Evolutionary conservation across 2,797 vertebrate species (phyloP), one percentile per base, ranked within the genome.

Genomic region (Euphonia xanthogaster): DNA sequence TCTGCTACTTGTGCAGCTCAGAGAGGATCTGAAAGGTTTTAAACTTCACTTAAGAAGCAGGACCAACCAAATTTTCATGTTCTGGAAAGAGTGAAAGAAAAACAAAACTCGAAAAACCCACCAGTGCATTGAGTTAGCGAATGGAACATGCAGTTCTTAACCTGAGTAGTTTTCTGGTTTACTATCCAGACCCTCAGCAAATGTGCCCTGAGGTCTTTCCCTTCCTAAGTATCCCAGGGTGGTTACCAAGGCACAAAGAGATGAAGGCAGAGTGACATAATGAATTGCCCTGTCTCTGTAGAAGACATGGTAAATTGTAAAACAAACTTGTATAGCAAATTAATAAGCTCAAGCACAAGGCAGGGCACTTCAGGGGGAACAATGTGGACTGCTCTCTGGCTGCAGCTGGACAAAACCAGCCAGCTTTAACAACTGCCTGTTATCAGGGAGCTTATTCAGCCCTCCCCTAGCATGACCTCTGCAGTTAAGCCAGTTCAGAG

Each of bases 311-410:
- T 37, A 55, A 89, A 57, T 25, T 58, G 77, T 61, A 66, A 53
- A 42, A 67, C 55, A 55, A 86, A 45, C 39, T 20, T 86, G 45
- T 30, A 70, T 1, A 87, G 88, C 73, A 88, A 88, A 93, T 94
- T 77, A 93, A 92, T 62, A 68, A 83, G 27, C 91, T 94, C 65
- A 33, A 85, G 72, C 42, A 73, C 77, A 93, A 83, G 65, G 75
- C 87, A 85, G 74, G n/a, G 42, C 72, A 82, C 80, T 94, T 48
- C 72, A 83, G 68, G 72, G 78, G 45, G 77, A 68, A 65, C 62
- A 89, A 65, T 62, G 80, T 4, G 18, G 57, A 21, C 10, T 53
- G 68, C 30, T 89, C 78, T 89, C 55, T 2, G 51, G n/a, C 44
- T 60, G 71, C 85, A 91, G 72, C 78, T 80, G 53, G 78, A 71